phyloP scores from a whole-genome alignment of 2,888 invertebrate genomes.

The Pristionchus maxplancki region DNA sequence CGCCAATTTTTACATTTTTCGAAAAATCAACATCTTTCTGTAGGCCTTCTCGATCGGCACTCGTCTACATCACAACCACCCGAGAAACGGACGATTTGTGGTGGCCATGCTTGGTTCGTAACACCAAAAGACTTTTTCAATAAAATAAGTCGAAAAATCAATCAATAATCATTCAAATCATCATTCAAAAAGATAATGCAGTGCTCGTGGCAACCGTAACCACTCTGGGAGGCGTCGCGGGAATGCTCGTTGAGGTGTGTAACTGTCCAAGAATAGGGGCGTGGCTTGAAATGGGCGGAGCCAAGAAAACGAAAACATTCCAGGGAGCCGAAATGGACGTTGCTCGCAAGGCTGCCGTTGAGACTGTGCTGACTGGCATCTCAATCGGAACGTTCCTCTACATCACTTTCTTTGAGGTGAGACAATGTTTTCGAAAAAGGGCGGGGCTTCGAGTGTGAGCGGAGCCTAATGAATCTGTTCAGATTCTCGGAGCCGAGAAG shows the following conservation, averaged over 20 bases:
- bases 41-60: slow-evolving; percentile 43
- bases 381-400: slow-evolving; percentile 47
- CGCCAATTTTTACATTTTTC: not conserved
- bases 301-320: no score
- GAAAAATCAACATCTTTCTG: not conserved
- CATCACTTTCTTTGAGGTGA: slow-evolving; percentile 47
- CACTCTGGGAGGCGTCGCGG: slow-evolving; percentile 25
- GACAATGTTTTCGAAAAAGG: not conserved
- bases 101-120: slow-evolving; percentile 17
- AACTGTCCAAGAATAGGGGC: not conserved
- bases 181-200: not conserved
- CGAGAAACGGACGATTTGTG: not conserved
- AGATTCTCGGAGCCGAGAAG: slow-evolving; percentile 41
- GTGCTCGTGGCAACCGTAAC: slow-evolving; percentile 34
- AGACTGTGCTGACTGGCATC: not conserved
- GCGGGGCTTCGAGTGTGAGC: no score
- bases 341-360: not conserved
- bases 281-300: not conserved
- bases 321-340: slow-evolving; percentile 7
- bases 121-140: not conserved
- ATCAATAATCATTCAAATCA: no score
- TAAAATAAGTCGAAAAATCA: no score
- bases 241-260: slow-evolving; percentile 39
- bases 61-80: slow-evolving; percentile 14
- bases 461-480: not conserved